Evolutionary conservation across 1,140 invertebrate genomes (phyloP), one percentile per base, ranked within the genome.

Genomic region (Drosophila chauvacae): DNA sequence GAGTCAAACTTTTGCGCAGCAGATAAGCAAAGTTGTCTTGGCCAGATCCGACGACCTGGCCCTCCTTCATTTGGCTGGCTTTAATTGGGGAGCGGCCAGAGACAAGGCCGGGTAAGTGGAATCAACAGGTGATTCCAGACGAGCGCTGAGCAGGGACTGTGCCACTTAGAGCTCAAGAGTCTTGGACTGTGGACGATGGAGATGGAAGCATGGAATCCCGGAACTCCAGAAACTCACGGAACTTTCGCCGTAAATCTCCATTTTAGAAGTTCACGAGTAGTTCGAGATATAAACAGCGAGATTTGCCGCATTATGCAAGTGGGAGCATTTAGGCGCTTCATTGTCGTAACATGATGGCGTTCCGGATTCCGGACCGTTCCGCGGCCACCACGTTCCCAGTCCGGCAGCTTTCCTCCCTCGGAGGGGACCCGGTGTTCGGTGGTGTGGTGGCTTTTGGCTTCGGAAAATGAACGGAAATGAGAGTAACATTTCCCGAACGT

Each of bases 111-210:
- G 37, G 37, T 39, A 66, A 48, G 47, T 16, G 70, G 42, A 53
- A 83, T 69, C 83, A 86, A 86, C 83, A 86, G 83, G 83, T 86
- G 84, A 77, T 56, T 82, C 56, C 50, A 35, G 66, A 53, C 45
- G 42, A 58, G 39, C 37, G 35, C 35, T 35, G 41, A 42, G 42
- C 35, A 2, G 35, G 35, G 1, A 37, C 35, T 37, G 45, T 41
- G 44, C 23, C 65, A 47, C 61, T 66, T 63, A 23, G 33, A 48
- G 33, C 14, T 16, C 13, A 13, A 5, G 18, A 37, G 41, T 26
- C 23, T 10, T 4, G 33, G 18, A 11, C 10, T 2, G 1, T 51
- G 35, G 44, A 3, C 9, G 23, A 28, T 23, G 11, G 1, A n/a
- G 18, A 10, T n/a, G 13, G 16, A 5, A 7, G 23, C 9, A 28